Percentiles rank a stretch among this genome's conserved stretches.
Evolutionary conservation across 2,888 invertebrate genomes (phyloP).

Genomic region (Vannuccia rotundouncinata): DNA sequence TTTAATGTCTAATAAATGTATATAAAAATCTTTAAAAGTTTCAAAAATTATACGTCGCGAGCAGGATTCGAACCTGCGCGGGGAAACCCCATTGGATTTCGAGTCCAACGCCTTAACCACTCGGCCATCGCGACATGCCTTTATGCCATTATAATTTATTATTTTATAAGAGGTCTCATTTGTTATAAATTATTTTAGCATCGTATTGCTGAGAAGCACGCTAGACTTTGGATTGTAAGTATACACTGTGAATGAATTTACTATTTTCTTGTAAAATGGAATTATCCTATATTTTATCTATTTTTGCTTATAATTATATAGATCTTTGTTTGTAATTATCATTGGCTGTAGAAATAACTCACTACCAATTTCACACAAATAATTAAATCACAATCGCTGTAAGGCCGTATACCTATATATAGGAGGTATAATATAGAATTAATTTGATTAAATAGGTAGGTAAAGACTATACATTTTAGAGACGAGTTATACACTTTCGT

Average conservation of each 20-base stretch:
- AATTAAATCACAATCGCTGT: too few species aligned
- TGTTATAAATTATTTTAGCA: constrained; percentile 2
- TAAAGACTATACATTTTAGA: too few species aligned
- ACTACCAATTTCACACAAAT: too few species aligned
- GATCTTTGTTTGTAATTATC: not conserved
- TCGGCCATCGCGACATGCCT: constrained; percentile 35
- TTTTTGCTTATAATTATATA: constrained; percentile 30
- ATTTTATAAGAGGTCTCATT: not conserved
- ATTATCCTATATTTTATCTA: constrained; percentile 33
- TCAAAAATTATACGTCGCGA: constrained; percentile 35
- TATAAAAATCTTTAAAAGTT: too few species aligned
- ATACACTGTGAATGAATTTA: constrained; percentile 37
- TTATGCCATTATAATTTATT: not conserved
- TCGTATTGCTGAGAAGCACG: constrained; percentile 46
- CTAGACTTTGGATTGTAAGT: constrained; percentile 51
- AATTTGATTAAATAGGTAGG: too few species aligned
- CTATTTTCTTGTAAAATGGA: not conserved
- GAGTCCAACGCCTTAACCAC: constrained; percentile 39
- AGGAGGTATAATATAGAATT: too few species aligned
- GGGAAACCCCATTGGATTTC: constrained; percentile 39
- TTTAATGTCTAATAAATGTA: too few species aligned
- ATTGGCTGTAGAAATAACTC: too few species aligned
- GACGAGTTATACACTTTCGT: too few species aligned
- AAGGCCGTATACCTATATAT: too few species aligned
- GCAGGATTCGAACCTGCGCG: constrained; percentile 39